Conservation (phyloP, 2,113 vertebrate species). For the Tragulus kanchil region DNA sequence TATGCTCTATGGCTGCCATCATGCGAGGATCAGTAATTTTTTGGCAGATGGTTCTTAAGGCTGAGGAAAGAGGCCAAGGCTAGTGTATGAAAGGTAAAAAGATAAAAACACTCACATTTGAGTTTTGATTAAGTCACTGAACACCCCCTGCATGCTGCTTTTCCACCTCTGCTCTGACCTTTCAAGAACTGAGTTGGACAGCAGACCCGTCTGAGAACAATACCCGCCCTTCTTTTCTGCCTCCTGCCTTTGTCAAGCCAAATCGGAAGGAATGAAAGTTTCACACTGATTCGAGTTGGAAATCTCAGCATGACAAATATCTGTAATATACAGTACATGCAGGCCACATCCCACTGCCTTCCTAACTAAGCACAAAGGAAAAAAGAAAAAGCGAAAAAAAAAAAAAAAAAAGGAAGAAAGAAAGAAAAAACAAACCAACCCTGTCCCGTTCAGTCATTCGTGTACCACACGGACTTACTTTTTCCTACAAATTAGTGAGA, state of each 20-base stretch:
- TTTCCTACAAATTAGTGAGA: slow-evolving; percentile 75
- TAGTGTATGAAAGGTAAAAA: slow-evolving; percentile 83
- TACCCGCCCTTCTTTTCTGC: slow-evolving; percentile 60
- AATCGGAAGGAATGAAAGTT: slow-evolving; percentile 79
- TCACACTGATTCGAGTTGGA: slow-evolving; percentile 72
- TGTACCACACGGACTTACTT: slow-evolving; percentile 72
- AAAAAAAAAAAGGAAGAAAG: neutral
- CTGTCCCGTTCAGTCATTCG: slow-evolving; percentile 71
- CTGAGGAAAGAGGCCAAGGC: slow-evolving; percentile 85
- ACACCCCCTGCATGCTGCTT: slow-evolving; percentile 76
- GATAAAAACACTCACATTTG: slow-evolving; percentile 82
- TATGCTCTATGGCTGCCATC: slow-evolving; percentile 71
- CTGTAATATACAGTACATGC: slow-evolving; percentile 83
- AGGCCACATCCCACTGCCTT: slow-evolving; percentile 79
- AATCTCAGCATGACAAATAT: slow-evolving; percentile 81
- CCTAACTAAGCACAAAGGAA: slow-evolving; percentile 70
- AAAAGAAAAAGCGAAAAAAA: slow-evolving; percentile 12
- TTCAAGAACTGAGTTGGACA: slow-evolving; percentile 66
- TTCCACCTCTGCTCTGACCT: slow-evolving; percentile 82
- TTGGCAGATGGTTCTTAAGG: slow-evolving; percentile 84
- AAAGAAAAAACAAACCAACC: neutral
- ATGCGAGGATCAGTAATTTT: slow-evolving; percentile 76
- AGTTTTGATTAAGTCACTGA: slow-evolving; percentile 84
- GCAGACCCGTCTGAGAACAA: slow-evolving; percentile 72
- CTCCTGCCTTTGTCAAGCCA: slow-evolving; percentile 78